These are phyloP conservation scores for Erebia palarica DNA, from an alignment of 2,888 invertebrate genomes.

Conservation along the genomic window DNA sequence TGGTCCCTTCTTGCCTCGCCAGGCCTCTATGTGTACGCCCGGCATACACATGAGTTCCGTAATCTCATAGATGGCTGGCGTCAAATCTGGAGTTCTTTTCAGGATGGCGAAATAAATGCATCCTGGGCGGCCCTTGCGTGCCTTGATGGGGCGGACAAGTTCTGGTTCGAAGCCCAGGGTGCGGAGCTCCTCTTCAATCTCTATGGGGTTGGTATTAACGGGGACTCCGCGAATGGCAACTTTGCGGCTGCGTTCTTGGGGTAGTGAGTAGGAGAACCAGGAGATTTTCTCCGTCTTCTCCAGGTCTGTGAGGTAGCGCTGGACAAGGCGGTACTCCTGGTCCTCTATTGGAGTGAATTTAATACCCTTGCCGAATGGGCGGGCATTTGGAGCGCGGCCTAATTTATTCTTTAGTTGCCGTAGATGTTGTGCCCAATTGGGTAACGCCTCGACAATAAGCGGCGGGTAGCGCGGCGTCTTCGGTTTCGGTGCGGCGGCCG, in stretches of 20 bases:
- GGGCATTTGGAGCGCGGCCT: background rate
- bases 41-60: background rate
- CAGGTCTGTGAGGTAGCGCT: background rate
- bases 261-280: background rate
- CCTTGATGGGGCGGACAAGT: background rate
- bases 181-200: too few species aligned
- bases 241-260: background rate
- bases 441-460: background rate
- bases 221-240: background rate
- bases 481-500: background rate
- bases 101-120: background rate
- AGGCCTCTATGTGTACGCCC: conserved; percentile 10
- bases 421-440: background rate
- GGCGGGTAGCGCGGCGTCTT: background rate
- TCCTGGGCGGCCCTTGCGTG: background rate
- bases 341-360: background rate
- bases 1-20: conserved; percentile 23
- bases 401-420: background rate
- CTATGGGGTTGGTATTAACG: background rate
- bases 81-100: background rate
- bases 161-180: background rate
- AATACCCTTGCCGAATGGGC: background rate
- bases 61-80: background rate
- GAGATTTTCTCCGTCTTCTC: background rate
- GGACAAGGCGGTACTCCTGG: background rate